Conservation (phyloP, 1,140 invertebrate genomes). For the Druon quercuslanigerum region DNA sequence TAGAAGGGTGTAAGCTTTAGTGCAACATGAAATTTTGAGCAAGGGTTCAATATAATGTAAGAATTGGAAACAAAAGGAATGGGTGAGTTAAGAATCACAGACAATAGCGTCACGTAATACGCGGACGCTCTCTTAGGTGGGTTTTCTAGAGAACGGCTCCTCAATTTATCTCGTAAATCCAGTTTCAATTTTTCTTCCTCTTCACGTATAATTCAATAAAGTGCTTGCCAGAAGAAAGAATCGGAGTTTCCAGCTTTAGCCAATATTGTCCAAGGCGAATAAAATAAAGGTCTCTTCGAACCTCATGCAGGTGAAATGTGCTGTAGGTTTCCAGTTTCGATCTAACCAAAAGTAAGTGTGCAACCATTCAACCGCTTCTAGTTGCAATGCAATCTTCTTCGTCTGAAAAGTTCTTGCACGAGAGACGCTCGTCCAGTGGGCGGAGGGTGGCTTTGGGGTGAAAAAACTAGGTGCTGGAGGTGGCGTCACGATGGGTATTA, state of each 20-base stretch:
- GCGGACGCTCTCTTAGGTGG: too few species aligned
- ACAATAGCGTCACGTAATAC: too few species aligned
- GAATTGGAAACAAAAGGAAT: too few species aligned
- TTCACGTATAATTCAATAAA: too few species aligned
- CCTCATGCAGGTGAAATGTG: not conserved
- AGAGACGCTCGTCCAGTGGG: slow-evolving; percentile 10
- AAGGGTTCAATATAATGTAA: too few species aligned
- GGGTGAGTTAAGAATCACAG: too few species aligned
- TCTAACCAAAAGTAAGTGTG: slow-evolving; percentile 21
- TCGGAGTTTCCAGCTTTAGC: not conserved
- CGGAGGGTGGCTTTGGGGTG: slow-evolving; percentile 4
- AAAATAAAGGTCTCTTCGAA: not conserved
- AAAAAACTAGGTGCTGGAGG: not conserved
- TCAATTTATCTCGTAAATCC: too few species aligned
- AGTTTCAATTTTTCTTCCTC: too few species aligned
- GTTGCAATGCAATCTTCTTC: slow-evolving; percentile 46
- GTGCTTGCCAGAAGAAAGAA: not conserved
- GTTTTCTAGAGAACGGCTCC: too few species aligned
- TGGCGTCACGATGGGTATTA: slow-evolving; percentile 33
- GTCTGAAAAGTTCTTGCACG: slow-evolving; percentile 29
- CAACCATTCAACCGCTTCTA: not conserved
- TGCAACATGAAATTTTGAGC: too few species aligned
- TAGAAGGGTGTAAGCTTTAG: too few species aligned
- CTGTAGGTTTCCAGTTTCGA: not conserved
- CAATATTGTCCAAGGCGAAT: not conserved